These are phyloP conservation scores for Origma solitaria DNA, from an alignment of 2,113 vertebrate genomes.

Conservation along the genomic window DNA sequence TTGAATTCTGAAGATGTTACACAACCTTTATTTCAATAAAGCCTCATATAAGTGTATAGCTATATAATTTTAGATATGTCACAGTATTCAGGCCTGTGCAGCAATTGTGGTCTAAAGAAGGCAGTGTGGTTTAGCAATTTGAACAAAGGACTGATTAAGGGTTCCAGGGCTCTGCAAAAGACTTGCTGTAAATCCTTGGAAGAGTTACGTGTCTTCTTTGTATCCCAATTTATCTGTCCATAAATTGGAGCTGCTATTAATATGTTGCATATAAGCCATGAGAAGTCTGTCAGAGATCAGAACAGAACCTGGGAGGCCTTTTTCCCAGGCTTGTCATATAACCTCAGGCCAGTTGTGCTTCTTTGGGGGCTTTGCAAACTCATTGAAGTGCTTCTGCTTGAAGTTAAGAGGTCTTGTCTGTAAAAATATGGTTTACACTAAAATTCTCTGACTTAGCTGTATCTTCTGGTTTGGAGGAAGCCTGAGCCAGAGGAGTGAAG, in stretches of 20 bases:
- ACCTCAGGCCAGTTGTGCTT: conserved; percentile 34
- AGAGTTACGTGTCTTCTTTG: conserved; percentile 26
- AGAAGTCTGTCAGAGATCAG: conserved; percentile 45
- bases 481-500: conserved; percentile 42
- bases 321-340: conserved; percentile 32
- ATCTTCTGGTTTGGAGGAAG: conserved; percentile 43
- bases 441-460: conserved; percentile 53
- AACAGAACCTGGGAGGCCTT: conserved; percentile 52
- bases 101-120: conserved; percentile 29
- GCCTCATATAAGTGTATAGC: not conserved
- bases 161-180: conserved; percentile 12
- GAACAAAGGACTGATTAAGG: conserved; percentile 34
- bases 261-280: conserved; percentile 28
- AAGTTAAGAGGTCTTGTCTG: conserved; percentile 40
- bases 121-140: conserved; percentile 14
- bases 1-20: not conserved
- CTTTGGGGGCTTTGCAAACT: conserved; percentile 31
- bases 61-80: conserved; percentile 23
- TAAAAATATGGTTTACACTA: conserved; percentile 57
- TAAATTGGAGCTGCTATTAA: conserved; percentile 36
- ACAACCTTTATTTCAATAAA: conserved; percentile 24
- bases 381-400: conserved; percentile 48
- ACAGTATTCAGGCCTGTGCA: conserved; percentile 10
- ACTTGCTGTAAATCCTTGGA: conserved; percentile 41
- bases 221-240: conserved; percentile 45